These are phyloP conservation scores for Prunella strophiata DNA, from an alignment of 2,797 vertebrate genomes.

Conservation along the genomic window DNA sequence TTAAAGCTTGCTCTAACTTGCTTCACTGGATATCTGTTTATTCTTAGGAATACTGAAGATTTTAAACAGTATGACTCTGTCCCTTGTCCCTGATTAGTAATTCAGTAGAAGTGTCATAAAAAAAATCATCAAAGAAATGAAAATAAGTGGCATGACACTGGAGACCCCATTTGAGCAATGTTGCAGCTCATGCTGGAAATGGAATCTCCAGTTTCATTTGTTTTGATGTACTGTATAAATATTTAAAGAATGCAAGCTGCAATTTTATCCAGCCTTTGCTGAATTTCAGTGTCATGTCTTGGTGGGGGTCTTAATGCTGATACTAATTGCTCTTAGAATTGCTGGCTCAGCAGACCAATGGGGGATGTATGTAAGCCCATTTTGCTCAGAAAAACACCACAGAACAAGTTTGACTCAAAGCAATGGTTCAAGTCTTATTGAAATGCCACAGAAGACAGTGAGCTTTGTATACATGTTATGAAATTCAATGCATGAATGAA, in stretches of 20 bases:
- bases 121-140: constrained; percentile 68
- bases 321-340: constrained; percentile 40
- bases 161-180: constrained; percentile 48
- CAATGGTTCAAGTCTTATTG: background rate
- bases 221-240: constrained; percentile 73
- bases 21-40: constrained; percentile 64
- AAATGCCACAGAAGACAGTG: background rate
- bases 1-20: constrained; percentile 26
- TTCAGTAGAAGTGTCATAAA: constrained; percentile 53
- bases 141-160: constrained; percentile 66
- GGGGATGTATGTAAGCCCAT: background rate
- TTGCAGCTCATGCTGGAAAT: constrained; percentile 62
- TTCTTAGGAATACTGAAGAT: constrained; percentile 36
- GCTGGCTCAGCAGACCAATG: constrained; percentile 40
- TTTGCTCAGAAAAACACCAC: background rate
- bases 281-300: constrained; percentile 53
- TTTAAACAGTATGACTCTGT: constrained; percentile 70
- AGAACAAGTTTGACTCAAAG: background rate
- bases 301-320: constrained; percentile 43
- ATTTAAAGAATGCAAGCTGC: constrained; percentile 69
- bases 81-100: constrained; percentile 57
- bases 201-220: constrained; percentile 69
- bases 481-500: background rate
- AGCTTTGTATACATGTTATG: background rate
- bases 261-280: constrained; percentile 58